These are phyloP conservation scores for Brachionus plicatilis DNA, from an alignment of 1,140 invertebrate species.

Conservation along the genomic window DNA sequence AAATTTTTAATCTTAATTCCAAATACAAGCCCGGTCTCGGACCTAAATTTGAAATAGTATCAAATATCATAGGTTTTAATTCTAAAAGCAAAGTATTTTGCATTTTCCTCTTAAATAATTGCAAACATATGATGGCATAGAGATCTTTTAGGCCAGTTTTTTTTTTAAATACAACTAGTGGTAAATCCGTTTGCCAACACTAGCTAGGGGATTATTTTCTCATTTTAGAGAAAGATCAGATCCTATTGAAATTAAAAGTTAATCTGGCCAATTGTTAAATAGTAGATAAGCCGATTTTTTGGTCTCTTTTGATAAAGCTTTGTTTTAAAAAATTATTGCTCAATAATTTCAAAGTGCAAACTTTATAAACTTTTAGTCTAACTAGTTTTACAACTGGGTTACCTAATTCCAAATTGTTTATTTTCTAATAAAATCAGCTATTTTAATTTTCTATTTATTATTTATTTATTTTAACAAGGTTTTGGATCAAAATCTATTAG, in stretches of 20 bases:
- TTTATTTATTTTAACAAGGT: not conserved
- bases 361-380: not conserved
- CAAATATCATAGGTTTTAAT: slow-evolving; percentile 11
- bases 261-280: slow-evolving; percentile 22
- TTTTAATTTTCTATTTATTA: not conserved
- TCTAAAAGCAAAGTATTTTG: not conserved
- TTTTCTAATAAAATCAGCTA: not conserved
- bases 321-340: not conserved
- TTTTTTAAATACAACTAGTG: not conserved
- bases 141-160: not conserved
- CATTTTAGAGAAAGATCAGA: not conserved
- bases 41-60: not conserved
- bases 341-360: not conserved
- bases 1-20: not conserved
- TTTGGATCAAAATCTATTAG: not conserved
- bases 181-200: not conserved
- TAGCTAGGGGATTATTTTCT: not conserved
- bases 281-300: slow-evolving; percentile 24
- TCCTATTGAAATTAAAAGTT: slow-evolving; percentile 9
- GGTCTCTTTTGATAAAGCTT: not conserved
- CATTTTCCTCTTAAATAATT: slow-evolving; percentile 15
- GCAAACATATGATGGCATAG: not conserved
- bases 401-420: not conserved
- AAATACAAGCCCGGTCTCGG: not conserved
- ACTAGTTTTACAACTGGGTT: slow-evolving; percentile 5